Evolutionary conservation across 1,140 invertebrate genomes (phyloP).

Genomic region (Nymphalis io): DNA sequence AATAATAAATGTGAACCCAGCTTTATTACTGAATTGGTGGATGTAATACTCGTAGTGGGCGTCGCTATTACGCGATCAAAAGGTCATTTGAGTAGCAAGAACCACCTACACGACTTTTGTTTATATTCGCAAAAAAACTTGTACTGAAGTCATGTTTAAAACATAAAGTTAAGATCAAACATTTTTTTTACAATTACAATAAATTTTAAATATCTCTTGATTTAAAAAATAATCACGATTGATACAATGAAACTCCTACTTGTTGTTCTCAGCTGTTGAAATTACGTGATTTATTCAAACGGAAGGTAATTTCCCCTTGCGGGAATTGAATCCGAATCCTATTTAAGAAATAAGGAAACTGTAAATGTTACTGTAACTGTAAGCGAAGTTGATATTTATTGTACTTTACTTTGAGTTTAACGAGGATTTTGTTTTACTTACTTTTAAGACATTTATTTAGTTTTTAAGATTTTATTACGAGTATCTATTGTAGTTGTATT

Average conservation of each 20-base stretch:
- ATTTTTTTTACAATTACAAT: too few species aligned
- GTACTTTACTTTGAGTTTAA: not conserved
- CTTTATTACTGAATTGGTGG: not conserved
- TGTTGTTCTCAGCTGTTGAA: not conserved
- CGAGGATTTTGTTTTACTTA: not conserved
- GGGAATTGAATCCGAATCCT: constrained; percentile 16
- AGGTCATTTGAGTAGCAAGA: not conserved
- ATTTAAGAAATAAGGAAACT: constrained; percentile 16
- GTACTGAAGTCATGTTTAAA: too few species aligned
- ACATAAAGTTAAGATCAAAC: too few species aligned
- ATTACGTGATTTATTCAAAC: constrained; percentile 28
- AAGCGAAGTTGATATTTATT: constrained; percentile 3
- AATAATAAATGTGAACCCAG: not conserved
- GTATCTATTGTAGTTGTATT: too few species aligned
- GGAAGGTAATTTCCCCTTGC: constrained; percentile 10
- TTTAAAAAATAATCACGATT: not conserved
- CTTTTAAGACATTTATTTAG: not conserved
- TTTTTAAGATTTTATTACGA: too few species aligned
- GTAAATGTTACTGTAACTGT: constrained; percentile 17
- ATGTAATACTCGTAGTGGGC: not conserved
- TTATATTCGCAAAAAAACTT: not conserved
- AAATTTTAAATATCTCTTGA: not conserved
- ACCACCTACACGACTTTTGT: not conserved
- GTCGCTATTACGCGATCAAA: not conserved
- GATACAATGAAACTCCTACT: not conserved